Evolutionary conservation across 2,888 invertebrate species (phyloP).

Genomic region (Polydrusus cervinus): DNA sequence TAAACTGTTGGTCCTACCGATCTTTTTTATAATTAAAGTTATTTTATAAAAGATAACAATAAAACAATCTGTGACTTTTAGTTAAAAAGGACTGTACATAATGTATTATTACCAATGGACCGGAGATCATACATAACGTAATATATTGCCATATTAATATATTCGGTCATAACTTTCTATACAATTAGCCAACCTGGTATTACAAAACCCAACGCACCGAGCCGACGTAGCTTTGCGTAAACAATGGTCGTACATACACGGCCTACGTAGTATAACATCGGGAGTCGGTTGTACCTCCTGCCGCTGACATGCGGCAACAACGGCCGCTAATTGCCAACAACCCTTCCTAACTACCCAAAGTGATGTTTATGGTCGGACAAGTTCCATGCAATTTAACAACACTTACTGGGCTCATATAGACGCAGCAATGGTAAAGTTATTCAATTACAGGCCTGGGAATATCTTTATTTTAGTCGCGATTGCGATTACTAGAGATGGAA

Average conservation of each 20-base stretch:
- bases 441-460: constrained; percentile 43
- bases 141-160: too few species aligned
- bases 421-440: constrained; percentile 40
- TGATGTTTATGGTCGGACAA: constrained; percentile 60
- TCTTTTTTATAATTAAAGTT: too few species aligned
- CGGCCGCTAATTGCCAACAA: constrained; percentile 62
- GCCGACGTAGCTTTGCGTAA: constrained; percentile 32
- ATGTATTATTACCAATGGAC: too few species aligned
- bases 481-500: constrained; percentile 27
- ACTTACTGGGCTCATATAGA: constrained; percentile 45
- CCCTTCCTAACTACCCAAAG: constrained; percentile 62
- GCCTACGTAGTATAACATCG: constrained; percentile 61
- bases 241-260: constrained; percentile 38
- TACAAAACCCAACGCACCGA: neutral
- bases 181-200: too few species aligned
- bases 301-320: constrained; percentile 62
- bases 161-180: too few species aligned
- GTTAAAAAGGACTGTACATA: too few species aligned
- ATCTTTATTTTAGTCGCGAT: constrained; percentile 22
- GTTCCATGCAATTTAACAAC: constrained; percentile 56
- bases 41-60: too few species aligned
- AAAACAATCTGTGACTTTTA: too few species aligned
- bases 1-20: too few species aligned
- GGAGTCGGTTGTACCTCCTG: constrained; percentile 65
- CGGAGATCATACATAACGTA: too few species aligned